phyloP scores from a whole-genome alignment of 2,797 vertebrate species.

The Acanthurus leucopareius region DNA sequence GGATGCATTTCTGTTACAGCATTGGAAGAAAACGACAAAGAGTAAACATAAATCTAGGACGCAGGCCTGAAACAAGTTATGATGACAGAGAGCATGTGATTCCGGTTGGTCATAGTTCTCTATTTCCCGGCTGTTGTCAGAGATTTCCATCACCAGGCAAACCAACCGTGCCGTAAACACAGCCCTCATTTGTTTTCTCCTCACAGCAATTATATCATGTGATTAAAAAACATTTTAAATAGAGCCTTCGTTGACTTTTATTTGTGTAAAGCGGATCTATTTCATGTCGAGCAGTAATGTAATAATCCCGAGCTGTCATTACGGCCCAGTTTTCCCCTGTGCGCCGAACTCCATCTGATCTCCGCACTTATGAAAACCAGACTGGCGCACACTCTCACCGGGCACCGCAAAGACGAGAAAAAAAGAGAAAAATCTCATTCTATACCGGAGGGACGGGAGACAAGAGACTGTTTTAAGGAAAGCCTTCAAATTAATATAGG shows the following conservation, averaged over 20 bases:
- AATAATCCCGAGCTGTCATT: conserved; percentile 90
- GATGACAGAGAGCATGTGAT: conserved; percentile 83
- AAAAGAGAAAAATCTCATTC: conserved; percentile 41
- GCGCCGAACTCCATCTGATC: conserved; percentile 83
- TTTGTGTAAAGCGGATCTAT: conserved; percentile 89
- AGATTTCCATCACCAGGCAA: conserved; percentile 84
- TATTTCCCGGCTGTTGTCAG: conserved; percentile 83
- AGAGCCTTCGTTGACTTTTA: conserved; percentile 82
- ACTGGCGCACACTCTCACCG: conserved; percentile 73
- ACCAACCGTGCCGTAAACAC: conserved; percentile 85
- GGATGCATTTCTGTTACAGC: conserved; percentile 53
- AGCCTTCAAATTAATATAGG: conserved; percentile 83
- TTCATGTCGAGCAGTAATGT: conserved; percentile 88
- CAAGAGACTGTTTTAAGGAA: conserved; percentile 75
- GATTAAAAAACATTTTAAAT: conserved; percentile 89
- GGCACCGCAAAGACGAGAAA: conserved; percentile 50
- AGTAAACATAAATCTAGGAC: conserved; percentile 72
- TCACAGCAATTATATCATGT: conserved; percentile 85
- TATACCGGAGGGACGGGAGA: conserved; percentile 67
- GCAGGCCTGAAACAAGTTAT: conserved; percentile 68
- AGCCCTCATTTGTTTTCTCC: conserved; percentile 86
- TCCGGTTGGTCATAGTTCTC: conserved; percentile 85
- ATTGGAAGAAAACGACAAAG: conserved; percentile 62
- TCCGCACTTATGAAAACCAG: conserved; percentile 85
- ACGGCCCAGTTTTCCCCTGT: conserved; percentile 74